Evolutionary conservation across 1,140 invertebrate species (phyloP).

Genomic region (Metaphire vulgaris): DNA sequence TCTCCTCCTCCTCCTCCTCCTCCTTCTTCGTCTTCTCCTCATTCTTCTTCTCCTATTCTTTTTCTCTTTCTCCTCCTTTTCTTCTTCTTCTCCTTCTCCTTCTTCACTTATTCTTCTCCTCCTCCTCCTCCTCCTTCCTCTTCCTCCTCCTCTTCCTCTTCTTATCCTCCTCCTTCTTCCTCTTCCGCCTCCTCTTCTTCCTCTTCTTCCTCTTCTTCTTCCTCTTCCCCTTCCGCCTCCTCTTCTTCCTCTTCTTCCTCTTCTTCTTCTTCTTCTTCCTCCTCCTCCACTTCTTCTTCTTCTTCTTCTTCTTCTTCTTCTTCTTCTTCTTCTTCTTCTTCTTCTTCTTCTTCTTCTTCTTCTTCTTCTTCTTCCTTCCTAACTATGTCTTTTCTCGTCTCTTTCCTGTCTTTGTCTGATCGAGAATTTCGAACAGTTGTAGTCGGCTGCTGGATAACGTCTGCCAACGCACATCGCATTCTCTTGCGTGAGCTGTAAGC

Average conservation of each 20-base stretch:
- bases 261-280: not conserved
- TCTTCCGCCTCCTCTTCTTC: not conserved
- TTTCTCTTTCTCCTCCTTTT: not conserved
- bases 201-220: not conserved
- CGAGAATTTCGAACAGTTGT: too few relatives aligned
- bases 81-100: not conserved
- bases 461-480: too few relatives aligned
- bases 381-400: too few relatives aligned
- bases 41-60: not conserved
- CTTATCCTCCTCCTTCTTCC: not conserved
- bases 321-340: not conserved
- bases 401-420: too few relatives aligned
- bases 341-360: not conserved
- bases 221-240: not conserved
- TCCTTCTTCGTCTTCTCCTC: not conserved
- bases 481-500: too few relatives aligned
- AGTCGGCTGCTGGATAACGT: too few relatives aligned
- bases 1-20: too few relatives aligned
- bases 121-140: not conserved
- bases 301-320: not conserved
- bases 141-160: not conserved
- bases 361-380: not conserved
- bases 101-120: not conserved
- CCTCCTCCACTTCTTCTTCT: not conserved
- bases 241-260: not conserved